A percentile compares a stretch with the other conserved stretches of the same genome.
These are phyloP conservation scores for Lepidonotus clava DNA, from an alignment of 2,888 invertebrate species.

Conservation along the genomic window DNA sequence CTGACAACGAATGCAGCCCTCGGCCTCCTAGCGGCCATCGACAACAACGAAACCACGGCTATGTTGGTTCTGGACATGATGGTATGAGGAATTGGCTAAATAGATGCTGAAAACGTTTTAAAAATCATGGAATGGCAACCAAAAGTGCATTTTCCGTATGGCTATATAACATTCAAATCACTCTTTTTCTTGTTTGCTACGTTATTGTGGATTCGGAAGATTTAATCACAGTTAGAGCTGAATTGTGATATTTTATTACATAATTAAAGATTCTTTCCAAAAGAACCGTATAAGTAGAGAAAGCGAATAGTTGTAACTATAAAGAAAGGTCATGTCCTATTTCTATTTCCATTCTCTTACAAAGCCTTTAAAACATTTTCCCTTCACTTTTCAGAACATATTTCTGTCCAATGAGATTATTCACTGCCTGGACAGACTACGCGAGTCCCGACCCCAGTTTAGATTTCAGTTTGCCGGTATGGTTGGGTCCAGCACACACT, in stretches of 20 bases:
- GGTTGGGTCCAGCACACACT: neutral
- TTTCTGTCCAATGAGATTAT: conserved; percentile 13
- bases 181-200: neutral
- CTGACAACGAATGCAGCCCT: conserved; percentile 56
- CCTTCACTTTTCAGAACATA: conserved; percentile 21
- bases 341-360: no score
- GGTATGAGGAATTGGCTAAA: neutral
- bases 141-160: neutral
- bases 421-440: neutral
- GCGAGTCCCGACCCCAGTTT: neutral
- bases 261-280: neutral
- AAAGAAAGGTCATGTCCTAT: neutral
- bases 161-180: neutral
- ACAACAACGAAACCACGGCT: neutral
- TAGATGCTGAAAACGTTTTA: no score
- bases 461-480: conserved; percentile 29
- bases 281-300: neutral
- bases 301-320: neutral
- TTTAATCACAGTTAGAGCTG: no score
- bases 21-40: conserved; percentile 41
- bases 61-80: conserved; percentile 8
- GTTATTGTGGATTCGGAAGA: no score
- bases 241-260: no score
- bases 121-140: no score
- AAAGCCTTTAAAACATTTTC: neutral